A percentile compares a stretch with the other conserved stretches of the same genome.
These are phyloP conservation scores for Nesidiocoris tenuis DNA, from an alignment of 2,888 invertebrate species.

Conservation along the genomic window DNA sequence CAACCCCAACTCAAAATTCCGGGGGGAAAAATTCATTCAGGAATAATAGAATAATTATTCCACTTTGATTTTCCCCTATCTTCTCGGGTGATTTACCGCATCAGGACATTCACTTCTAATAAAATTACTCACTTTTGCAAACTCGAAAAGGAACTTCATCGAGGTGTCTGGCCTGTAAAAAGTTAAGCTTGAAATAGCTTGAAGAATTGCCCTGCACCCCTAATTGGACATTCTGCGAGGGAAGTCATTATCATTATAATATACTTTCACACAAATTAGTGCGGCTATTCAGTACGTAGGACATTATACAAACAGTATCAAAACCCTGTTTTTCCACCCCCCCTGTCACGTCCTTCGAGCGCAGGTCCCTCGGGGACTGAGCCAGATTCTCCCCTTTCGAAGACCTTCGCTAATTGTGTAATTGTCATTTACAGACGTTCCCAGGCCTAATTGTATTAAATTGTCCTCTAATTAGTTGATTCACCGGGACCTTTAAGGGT, in stretches of 20 bases:
- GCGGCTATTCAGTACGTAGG: not conserved
- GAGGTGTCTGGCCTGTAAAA: too few relatives aligned
- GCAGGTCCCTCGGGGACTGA: not conserved
- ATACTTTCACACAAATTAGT: not conserved
- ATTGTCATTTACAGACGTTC: constrained; percentile 39
- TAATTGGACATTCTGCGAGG: not conserved
- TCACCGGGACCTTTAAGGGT: constrained; percentile 34
- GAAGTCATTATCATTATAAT: not conserved
- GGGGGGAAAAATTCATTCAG: too few relatives aligned
- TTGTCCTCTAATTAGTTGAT: constrained; percentile 36
- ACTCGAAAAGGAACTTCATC: too few relatives aligned
- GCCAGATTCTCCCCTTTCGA: not conserved
- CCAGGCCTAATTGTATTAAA: constrained; percentile 31
- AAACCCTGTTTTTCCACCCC: not conserved
- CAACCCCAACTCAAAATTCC: too few relatives aligned
- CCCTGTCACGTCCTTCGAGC: not conserved
- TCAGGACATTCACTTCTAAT: too few relatives aligned
- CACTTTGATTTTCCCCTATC: too few relatives aligned
- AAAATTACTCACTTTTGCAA: too few relatives aligned
- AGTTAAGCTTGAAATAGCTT: too few relatives aligned
- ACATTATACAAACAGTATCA: not conserved
- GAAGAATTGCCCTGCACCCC: not conserved
- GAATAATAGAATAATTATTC: too few relatives aligned
- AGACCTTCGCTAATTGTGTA: constrained; percentile 21
- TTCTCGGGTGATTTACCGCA: too few relatives aligned